Evolutionary conservation across 2,888 invertebrate species (phyloP), one percentile per base, ranked within the genome.

Genomic region (Andrena dorsata): DNA sequence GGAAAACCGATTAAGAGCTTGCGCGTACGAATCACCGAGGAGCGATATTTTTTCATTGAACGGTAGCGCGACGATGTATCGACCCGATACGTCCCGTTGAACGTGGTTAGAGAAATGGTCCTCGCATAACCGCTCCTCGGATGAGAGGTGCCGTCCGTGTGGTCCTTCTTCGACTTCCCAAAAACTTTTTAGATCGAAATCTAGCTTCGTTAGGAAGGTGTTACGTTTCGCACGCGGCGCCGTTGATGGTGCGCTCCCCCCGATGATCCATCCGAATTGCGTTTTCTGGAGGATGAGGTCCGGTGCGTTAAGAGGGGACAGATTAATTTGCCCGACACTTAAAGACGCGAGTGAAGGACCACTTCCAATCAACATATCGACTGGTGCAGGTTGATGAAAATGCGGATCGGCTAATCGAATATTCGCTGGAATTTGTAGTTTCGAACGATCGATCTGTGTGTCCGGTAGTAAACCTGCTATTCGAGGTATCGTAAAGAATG

Each of bases 191-290:
- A 66, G 1, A 5, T 70, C 56, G 2, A 53, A 69, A 0, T 35
- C 41, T 0, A 13, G 20, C 1, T n/a, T 26, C 0, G 23, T 35
- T 2, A 56, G 3, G 8, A 30, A 26, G 0, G 51, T 51, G 10
- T 16, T 10, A 0, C 0, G 61, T 20, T 2, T 8, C 1, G 6
- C 4, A 0, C 2, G 8, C 6, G 28, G 10, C 0, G 41, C 13
- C 1, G 28, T 3, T 1, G 47, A 10, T 1, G 28, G 8, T 0
- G 23, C 30, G 0, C 47, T 70, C 28, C 32, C 76, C 30, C 63
- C 66, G 7, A 76, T 35, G 51, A 76, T 70, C 61, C 56, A 76
- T n/a, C 63, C 70, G 2, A 70, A 56, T 41, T 65, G 56, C 0
- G 58, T 47, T 13, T 65, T 30, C 47, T 74, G 20, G 13, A 66